Evolutionary conservation across 2,113 vertebrate species (phyloP).

Genomic region (Bucco capensis): DNA sequence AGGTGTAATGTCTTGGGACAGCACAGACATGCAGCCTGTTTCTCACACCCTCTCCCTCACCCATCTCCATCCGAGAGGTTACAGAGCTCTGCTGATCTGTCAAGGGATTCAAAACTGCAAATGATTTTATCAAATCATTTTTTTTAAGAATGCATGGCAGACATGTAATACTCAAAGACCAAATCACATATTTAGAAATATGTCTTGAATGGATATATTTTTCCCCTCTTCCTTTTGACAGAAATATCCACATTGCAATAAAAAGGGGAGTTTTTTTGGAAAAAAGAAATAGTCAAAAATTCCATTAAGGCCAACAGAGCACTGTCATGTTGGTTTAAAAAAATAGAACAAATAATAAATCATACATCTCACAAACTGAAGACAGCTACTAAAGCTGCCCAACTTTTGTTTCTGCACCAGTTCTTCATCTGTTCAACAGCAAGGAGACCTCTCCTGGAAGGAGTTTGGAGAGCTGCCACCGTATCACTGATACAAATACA

Average conservation of each 20-base stretch:
- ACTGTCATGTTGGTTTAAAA: background rate
- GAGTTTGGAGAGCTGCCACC: background rate
- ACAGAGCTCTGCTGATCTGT: background rate
- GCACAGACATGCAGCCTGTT: background rate
- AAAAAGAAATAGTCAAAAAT: background rate
- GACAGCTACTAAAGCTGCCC: background rate
- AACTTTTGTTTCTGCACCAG: background rate
- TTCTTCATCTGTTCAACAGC: background rate
- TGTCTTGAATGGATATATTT: background rate
- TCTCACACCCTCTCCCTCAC: background rate
- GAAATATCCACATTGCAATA: background rate
- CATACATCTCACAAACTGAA: background rate
- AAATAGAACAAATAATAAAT: background rate
- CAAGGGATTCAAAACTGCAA: background rate
- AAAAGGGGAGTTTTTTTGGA: background rate
- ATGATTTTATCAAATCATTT: background rate
- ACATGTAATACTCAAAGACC: background rate
- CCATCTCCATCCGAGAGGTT: background rate
- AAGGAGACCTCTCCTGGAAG: constrained; percentile 9
- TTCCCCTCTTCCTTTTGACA: background rate
- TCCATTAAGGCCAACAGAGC: background rate
- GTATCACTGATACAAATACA: background rate
- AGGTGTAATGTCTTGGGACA: background rate
- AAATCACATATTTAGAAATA: background rate
- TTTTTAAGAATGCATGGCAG: background rate